A percentile compares a stretch with the other conserved stretches of the same genome.
Conservation (phyloP, 2,113 vertebrate species). For the Poicephalus meyeri region DNA sequence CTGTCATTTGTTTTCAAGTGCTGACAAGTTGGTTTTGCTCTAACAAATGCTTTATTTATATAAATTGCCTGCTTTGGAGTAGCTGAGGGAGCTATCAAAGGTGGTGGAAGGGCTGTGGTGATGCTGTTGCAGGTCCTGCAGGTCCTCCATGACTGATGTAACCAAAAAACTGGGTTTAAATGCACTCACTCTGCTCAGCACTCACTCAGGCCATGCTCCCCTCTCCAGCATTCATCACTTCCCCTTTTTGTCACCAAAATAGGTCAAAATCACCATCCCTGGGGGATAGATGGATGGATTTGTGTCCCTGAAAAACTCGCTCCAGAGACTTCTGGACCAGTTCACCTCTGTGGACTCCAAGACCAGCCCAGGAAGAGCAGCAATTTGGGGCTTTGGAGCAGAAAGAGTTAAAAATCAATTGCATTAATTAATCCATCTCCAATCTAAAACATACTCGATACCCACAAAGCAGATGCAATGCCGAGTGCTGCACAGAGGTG, state of each 20-base stretch:
- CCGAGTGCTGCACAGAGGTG: no score
- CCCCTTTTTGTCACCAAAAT: not conserved
- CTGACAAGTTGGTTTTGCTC: not conserved
- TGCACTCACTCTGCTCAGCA: rapidly evolving
- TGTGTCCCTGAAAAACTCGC: not conserved
- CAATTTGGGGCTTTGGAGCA: not conserved
- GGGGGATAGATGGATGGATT: not conserved
- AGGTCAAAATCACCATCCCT: not conserved
- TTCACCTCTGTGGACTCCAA: rapidly evolving
- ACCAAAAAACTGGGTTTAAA: not conserved
- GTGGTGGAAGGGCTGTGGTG: not conserved
- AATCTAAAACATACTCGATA: not conserved
- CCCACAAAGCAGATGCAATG: not conserved
- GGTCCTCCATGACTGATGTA: rapidly evolving
- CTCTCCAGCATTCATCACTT: not conserved
- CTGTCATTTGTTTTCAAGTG: not conserved
- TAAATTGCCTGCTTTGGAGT: not conserved
- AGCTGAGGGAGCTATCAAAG: not conserved
- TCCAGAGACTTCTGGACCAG: rapidly evolving
- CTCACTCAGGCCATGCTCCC: not conserved
- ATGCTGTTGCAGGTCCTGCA: not conserved
- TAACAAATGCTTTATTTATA: not conserved
- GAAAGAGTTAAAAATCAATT: not conserved
- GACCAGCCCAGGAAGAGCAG: not conserved
- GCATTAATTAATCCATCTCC: not conserved